Conservation (phyloP, 2,888 invertebrate genomes). For the Eupithecia tripunctaria region DNA sequence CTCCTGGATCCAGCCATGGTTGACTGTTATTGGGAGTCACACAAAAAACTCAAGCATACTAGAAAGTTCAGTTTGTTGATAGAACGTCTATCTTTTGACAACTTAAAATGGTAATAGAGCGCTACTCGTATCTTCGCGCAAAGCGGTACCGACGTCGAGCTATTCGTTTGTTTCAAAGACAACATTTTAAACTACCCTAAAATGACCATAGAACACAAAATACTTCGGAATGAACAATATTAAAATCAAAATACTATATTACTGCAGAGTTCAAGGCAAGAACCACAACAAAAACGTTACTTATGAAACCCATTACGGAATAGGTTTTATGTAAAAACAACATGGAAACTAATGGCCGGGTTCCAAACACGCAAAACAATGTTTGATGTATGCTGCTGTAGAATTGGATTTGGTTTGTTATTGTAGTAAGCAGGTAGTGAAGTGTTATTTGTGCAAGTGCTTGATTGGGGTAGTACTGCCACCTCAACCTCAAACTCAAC, state of each 20-base stretch:
- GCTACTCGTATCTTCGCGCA: no score
- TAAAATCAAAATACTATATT: neutral
- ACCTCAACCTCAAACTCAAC: no score
- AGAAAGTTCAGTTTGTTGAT: no score
- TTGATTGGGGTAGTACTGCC: neutral
- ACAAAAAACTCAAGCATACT: no score
- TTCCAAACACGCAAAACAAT: slow-evolving; percentile 54
- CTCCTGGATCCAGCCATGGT: no score
- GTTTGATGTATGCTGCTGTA: slow-evolving; percentile 48
- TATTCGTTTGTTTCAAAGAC: no score
- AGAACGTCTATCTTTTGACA: no score
- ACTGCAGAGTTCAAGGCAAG: slow-evolving; percentile 31
- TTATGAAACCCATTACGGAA: slow-evolving; percentile 45
- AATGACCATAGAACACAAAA: neutral
- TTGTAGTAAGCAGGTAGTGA: neutral
- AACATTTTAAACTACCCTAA: no score
- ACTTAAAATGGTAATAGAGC: no score
- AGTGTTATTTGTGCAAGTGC: neutral
- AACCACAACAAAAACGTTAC: slow-evolving; percentile 41
- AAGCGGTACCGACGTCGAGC: no score
- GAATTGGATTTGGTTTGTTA: slow-evolving; percentile 22
- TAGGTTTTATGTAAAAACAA: slow-evolving; percentile 47
- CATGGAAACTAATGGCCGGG: slow-evolving; percentile 55
- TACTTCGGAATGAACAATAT: neutral
- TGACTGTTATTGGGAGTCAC: no score